Evolutionary conservation across 2,888 invertebrate species (phyloP).

Genomic region (Epinotia demarniana): DNA sequence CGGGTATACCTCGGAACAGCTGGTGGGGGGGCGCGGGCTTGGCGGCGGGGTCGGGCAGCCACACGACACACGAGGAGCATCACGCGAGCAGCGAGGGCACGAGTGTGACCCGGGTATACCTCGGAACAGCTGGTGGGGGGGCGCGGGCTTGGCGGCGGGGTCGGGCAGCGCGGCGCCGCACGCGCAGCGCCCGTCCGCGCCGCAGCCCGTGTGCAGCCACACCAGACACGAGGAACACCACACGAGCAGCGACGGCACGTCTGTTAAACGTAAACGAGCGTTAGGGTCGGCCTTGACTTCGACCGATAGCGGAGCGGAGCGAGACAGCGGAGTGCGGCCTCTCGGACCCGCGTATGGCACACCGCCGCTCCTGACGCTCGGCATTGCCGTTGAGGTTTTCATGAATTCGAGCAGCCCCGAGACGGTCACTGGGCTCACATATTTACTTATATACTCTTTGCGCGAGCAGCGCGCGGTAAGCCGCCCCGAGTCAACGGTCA

Average conservation of each 20-base stretch:
- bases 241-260: conserved; percentile 75
- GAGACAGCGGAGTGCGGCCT: no score
- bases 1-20: neutral
- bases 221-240: conserved; percentile 69
- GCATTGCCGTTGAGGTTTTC: no score
- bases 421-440: no score
- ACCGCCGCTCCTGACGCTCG: no score
- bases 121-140: conserved; percentile 43
- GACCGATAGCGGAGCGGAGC: no score
- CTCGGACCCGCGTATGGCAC: no score
- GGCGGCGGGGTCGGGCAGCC: conserved; percentile 49
- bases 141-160: conserved; percentile 39
- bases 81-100: conserved; percentile 75
- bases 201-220: conserved; percentile 73
- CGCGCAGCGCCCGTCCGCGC: conserved; percentile 61
- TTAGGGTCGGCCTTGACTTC: neutral
- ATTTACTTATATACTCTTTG: no score
- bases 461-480: no score
- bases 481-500: no score
- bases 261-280: conserved; percentile 53
- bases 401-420: no score
- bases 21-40: conserved; percentile 8
- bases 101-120: conserved; percentile 57
- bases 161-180: conserved; percentile 64
- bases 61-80: conserved; percentile 68